Evolutionary conservation across 2,113 vertebrate species (phyloP).

Genomic region (Irena cyanogastra): DNA sequence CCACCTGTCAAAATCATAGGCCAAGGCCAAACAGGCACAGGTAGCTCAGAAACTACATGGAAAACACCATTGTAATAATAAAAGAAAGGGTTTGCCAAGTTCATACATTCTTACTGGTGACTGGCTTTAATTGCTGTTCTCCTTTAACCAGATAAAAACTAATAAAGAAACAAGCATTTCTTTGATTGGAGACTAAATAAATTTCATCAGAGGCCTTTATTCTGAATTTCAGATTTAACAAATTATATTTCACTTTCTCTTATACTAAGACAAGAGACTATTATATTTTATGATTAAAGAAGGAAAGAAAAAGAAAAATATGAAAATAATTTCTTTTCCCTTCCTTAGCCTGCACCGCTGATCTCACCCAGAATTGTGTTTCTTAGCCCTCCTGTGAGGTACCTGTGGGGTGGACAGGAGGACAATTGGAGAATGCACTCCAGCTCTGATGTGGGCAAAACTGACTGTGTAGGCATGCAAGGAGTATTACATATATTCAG

Average conservation of each 20-base stretch:
- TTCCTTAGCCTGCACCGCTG: not conserved
- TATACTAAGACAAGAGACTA: not conserved
- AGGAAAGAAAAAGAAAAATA: not conserved
- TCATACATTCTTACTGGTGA: not conserved
- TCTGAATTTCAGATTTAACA: not conserved
- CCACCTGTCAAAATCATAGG: not conserved
- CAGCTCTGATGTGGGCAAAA: not conserved
- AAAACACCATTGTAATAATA: not conserved
- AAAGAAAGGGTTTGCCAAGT: not conserved
- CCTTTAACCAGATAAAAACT: not conserved
- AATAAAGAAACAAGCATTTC: not conserved
- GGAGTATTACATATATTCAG: not conserved
- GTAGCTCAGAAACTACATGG: not conserved
- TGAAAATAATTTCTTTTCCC: not conserved
- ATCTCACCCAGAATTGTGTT: not conserved
- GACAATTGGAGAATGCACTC: not conserved
- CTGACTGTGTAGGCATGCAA: not conserved
- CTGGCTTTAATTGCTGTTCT: not conserved
- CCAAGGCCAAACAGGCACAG: not conserved
- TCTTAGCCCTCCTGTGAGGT: not conserved
- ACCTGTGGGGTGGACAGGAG: not conserved
- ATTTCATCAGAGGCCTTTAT: not conserved
- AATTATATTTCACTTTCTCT: not conserved
- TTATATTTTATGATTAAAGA: not conserved
- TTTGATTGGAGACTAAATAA: not conserved